A percentile compares a stretch with the other conserved stretches of the same genome.
Evolutionary conservation across 2,888 invertebrate species (phyloP).

Genomic region (Elegia similella): DNA sequence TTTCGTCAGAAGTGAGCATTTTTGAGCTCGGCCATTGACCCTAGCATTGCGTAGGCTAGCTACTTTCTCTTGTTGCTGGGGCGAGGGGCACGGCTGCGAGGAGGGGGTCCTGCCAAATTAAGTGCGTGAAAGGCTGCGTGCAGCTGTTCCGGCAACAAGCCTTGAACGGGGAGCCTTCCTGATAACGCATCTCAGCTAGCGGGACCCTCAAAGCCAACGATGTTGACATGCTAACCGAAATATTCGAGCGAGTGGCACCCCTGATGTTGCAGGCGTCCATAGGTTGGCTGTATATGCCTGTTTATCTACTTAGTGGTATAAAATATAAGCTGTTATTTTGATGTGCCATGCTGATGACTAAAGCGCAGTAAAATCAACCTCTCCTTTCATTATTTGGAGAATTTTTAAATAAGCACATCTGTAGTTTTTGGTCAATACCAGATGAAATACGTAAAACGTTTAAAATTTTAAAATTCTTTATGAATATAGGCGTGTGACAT

Average conservation of each 20-base stretch:
- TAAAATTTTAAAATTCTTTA: not conserved
- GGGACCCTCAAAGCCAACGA: not conserved
- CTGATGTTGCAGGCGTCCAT: no score
- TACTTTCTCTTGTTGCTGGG: slow-evolving; percentile 75
- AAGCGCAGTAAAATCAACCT: not conserved
- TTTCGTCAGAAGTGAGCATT: slow-evolving; percentile 77
- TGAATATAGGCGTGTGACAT: slow-evolving; percentile 16
- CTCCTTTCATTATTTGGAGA: no score
- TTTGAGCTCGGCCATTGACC: slow-evolving; percentile 79
- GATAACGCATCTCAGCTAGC: slow-evolving; percentile 14
- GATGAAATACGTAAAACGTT: not conserved
- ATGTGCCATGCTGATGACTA: not conserved
- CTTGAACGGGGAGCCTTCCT: slow-evolving; percentile 36
- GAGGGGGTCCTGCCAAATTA: slow-evolving; percentile 79
- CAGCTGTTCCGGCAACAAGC: slow-evolving; percentile 53
- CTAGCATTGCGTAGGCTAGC: slow-evolving; percentile 80
- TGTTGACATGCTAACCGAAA: not conserved
- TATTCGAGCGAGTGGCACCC: no score
- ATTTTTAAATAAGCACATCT: no score
- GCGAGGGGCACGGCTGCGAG: slow-evolving; percentile 55
- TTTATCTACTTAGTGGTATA: no score
- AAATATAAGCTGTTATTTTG: not conserved
- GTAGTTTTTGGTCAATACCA: not conserved
- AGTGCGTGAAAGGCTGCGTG: slow-evolving; percentile 77
- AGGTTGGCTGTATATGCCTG: no score